Evolutionary conservation across 2,113 vertebrate species (phyloP), one percentile per base, ranked within the genome.

Genomic region (Merops nubicus): DNA sequence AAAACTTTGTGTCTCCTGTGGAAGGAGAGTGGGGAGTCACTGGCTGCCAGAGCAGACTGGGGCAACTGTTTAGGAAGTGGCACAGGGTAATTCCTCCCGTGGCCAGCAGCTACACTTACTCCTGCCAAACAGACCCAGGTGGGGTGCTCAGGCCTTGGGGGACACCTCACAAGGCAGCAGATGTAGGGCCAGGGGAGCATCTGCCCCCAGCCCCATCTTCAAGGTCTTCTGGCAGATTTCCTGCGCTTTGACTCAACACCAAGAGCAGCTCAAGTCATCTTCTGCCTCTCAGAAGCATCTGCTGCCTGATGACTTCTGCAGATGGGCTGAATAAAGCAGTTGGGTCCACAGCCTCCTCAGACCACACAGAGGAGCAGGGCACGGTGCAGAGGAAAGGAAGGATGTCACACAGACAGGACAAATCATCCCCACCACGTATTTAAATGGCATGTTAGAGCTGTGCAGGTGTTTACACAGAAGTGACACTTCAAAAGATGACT

Each of bases 291-390:
- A 4, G 1, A 2, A 96, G 80, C 93, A 93, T 93, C 92, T 89
- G 93, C 93, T 72, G 93, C 51, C 74, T 86, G 88, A 96, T 67
- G 91, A 15, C 6, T 96, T 92, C 48, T 94, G 70, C 95, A 95
- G 94, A 77, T 74, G 95, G 95, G 15, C 53, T 9, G 25, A 31
- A 31, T 4, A 8, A 47, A 90, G 60, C 65, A 26, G 59, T 8
- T 53, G 12, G 64, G 76, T 51, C 93, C 17, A 8, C 21, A 38
- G 28, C 70, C 65, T 25, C 0, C 2, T 19, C 48, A 15, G 87
- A 60, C 42, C 56, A 81, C 60, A 6, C 9, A 2, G 31, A 13
- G 69, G 23, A 83, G 64, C 15, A 7, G 29, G 54, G 47, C 45
- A 14, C 0, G 54, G 63, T 5, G 7, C 57, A 9, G 17, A 72